Conservation (phyloP, 2,797 vertebrate genomes). For the Muraenolepis orangiensis region DNA sequence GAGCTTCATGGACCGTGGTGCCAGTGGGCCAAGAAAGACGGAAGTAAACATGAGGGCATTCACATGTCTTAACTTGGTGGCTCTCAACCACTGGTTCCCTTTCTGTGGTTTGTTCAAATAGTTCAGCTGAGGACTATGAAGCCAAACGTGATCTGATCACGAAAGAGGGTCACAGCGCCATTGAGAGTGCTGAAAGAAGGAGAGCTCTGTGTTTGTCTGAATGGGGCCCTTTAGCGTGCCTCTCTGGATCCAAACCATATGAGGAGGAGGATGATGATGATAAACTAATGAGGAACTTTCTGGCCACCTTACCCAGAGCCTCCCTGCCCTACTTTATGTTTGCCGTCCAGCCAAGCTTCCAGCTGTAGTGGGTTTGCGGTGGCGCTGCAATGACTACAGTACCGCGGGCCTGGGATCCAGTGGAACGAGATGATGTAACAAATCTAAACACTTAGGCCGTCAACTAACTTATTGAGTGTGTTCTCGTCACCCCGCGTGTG, state of each 20-base stretch:
- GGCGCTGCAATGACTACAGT: not conserved
- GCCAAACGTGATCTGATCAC: conserved; percentile 14
- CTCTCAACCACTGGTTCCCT: conserved; percentile 8
- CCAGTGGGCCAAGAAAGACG: not conserved
- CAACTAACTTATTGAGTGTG: not conserved
- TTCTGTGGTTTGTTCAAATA: conserved; percentile 26
- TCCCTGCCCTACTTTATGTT: conserved; percentile 21
- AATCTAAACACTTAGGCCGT: not conserved
- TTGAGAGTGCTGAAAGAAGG: not conserved
- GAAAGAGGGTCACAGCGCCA: conserved; percentile 6
- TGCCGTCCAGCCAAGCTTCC: not conserved
- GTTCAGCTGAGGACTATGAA: conserved; percentile 22
- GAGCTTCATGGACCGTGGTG: not conserved
- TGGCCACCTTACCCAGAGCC: conserved; percentile 16
- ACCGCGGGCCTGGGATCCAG: not conserved
- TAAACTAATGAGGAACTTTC: conserved; percentile 49
- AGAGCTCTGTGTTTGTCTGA: conserved; percentile 6
- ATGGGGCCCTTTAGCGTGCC: conserved; percentile 20
- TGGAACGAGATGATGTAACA: not conserved
- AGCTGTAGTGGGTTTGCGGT: not conserved
- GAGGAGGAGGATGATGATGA: conserved; percentile 31
- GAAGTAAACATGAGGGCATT: not conserved
- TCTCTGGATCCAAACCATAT: conserved; percentile 50
- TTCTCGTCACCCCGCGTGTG: conserved; percentile 1
- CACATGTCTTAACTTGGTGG: not conserved